A percentile compares a stretch with the other conserved stretches of the same genome.
Conservation (phyloP, 2,113 vertebrate species). For the Numenius arquata region DNA sequence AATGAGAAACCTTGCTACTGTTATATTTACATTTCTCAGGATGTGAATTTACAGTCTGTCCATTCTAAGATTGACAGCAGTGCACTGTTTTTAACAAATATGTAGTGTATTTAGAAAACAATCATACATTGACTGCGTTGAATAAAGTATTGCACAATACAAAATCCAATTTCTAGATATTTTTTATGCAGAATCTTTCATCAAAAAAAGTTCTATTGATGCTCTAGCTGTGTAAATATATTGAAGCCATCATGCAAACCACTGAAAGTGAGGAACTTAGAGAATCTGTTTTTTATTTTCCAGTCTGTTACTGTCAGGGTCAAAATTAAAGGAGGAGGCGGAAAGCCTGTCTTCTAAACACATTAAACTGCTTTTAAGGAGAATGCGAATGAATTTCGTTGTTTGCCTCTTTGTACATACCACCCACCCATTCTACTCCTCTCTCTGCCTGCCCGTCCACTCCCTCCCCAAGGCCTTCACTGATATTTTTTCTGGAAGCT, state of each 20-base stretch:
- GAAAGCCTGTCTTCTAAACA: background rate
- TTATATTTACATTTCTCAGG: background rate
- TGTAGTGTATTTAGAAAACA: background rate
- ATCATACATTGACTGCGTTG: background rate
- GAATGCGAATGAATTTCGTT: background rate
- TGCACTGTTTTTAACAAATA: background rate
- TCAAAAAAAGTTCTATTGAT: background rate
- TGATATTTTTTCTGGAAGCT: background rate
- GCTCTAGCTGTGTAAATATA: background rate
- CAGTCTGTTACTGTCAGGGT: background rate
- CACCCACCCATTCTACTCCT: background rate
- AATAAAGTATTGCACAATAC: background rate
- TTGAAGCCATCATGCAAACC: background rate
- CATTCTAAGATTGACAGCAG: background rate
- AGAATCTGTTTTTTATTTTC: background rate
- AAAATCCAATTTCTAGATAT: background rate
- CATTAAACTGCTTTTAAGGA: background rate
- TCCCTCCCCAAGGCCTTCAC: rapidly evolving
- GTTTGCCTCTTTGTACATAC: background rate
- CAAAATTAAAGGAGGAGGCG: background rate
- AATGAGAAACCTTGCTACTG: background rate
- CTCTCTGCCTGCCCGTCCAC: background rate
- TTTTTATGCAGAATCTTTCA: background rate
- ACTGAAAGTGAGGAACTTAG: background rate
- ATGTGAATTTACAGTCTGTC: background rate